These are phyloP conservation scores for Octopus bimaculoides DNA, from an alignment of 1,140 invertebrate species.

Conservation along the genomic window DNA sequence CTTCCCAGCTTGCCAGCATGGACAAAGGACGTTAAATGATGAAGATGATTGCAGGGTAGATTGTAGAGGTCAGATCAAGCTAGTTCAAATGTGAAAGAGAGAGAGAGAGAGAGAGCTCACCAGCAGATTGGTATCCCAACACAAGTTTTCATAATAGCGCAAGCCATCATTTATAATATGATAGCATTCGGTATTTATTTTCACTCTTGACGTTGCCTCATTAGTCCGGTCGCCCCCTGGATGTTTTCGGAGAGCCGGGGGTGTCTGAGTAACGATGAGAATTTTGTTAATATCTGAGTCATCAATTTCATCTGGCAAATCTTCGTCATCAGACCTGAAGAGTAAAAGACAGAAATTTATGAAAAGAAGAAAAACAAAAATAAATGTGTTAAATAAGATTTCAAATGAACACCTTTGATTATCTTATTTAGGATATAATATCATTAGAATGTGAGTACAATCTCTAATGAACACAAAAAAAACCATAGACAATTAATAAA, in stretches of 20 bases:
- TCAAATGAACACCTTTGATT: too few species aligned
- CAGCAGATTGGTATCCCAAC: conserved; percentile 39
- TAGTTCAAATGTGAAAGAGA: too few species aligned
- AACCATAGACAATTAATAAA: too few species aligned
- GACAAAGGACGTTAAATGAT: too few species aligned
- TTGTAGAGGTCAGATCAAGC: too few species aligned
- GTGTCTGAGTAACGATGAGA: conserved; percentile 89
- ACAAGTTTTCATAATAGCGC: conserved; percentile 78
- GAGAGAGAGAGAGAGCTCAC: conserved; percentile 17
- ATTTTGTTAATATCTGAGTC: conserved; percentile 93
- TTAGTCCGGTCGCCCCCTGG: conserved; percentile 51
- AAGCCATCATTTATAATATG: conserved; percentile 94
- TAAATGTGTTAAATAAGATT: too few species aligned
- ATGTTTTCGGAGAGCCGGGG: conserved; percentile 53
- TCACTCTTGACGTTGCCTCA: conserved; percentile 45
- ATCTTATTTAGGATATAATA: too few species aligned
- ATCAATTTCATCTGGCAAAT: conserved; percentile 71
- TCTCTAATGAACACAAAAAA: too few species aligned
- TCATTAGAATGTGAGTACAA: too few species aligned
- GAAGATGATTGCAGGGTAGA: too few species aligned
- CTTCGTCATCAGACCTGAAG: conserved; percentile 70
- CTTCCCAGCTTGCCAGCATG: too few species aligned
- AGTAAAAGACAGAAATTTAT: background rate
- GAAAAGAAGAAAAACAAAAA: too few species aligned
- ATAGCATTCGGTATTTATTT: conserved; percentile 87